These are phyloP conservation scores for Neelides sp. DNA, from an alignment of 1,140 invertebrate genomes.

Conservation along the genomic window DNA sequence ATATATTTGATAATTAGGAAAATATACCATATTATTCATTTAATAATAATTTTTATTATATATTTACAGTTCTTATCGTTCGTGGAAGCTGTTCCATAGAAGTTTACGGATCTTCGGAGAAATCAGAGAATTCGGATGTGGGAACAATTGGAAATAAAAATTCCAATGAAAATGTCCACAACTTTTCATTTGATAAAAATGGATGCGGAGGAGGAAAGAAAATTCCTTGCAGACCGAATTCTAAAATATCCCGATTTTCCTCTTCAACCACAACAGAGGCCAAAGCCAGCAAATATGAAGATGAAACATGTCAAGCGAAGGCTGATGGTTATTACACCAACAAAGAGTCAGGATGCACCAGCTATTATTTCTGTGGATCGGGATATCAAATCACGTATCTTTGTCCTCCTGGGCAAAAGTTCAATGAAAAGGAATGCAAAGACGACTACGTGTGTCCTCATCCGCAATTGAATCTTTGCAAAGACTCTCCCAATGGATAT, in stretches of 20 bases:
- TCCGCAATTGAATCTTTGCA: constrained; percentile 37
- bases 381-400: constrained; percentile 44
- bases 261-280: background rate
- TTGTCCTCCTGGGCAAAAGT: constrained; percentile 39
- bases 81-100: constrained; percentile 25
- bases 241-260: constrained; percentile 2
- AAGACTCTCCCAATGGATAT: constrained; percentile 42
- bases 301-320: constrained; percentile 38
- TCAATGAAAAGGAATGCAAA: constrained; percentile 44
- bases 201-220: constrained; percentile 3
- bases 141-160: background rate
- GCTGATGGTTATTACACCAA: constrained; percentile 46
- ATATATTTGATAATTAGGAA: no score
- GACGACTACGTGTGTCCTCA: constrained; percentile 38
- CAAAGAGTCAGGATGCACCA: constrained; percentile 42
- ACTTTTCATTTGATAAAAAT: background rate
- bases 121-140: background rate
- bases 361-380: constrained; percentile 44
- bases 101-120: constrained; percentile 14
- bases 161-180: background rate
- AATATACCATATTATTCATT: no score
- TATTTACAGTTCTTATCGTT: constrained; percentile 21
- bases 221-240: constrained; percentile 1
- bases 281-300: constrained; percentile 1
- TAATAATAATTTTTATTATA: no score